A percentile compares a stretch with the other conserved stretches of the same genome.
phyloP scores from a whole-genome alignment of 2,113 vertebrate genomes.

The Bos javanicus region DNA sequence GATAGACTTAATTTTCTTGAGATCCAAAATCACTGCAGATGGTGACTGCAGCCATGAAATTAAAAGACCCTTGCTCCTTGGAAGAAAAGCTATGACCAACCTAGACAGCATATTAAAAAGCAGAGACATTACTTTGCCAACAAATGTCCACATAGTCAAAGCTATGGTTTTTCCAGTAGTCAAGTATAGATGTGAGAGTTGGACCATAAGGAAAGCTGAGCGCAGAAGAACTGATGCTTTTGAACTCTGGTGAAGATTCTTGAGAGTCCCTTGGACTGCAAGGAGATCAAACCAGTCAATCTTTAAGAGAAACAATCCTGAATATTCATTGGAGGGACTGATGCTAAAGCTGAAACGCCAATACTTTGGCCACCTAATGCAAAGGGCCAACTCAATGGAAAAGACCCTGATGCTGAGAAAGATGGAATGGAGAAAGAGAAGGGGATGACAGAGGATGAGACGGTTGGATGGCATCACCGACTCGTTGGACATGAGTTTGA shows the following conservation, averaged over 20 bases:
- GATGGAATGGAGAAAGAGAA: not conserved
- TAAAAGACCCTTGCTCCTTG: not conserved
- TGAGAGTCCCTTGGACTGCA: not conserved
- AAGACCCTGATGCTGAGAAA: not conserved
- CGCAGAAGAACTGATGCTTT: accelerated
- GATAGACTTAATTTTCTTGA: not conserved
- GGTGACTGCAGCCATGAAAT: not conserved
- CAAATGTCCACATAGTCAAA: not conserved
- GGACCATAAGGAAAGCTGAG: not conserved
- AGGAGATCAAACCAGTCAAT: not conserved
- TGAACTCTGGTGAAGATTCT: not conserved
- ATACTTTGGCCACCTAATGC: not conserved
- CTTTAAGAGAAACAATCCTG: not conserved
- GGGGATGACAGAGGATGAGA: not conserved
- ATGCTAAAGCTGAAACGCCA: not conserved
- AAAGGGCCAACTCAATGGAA: not conserved
- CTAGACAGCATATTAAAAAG: not conserved
- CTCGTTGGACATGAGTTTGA: not conserved
- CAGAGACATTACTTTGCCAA: not conserved
- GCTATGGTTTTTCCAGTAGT: not conserved
- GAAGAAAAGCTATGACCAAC: not conserved
- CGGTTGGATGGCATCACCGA: not conserved
- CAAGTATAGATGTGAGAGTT: not conserved
- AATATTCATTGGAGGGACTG: not conserved
- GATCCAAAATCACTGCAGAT: not conserved